Base-by-base conservation (phyloP, 2,113 vertebrate genomes). In the Xyrauchen texanus region DNA sequence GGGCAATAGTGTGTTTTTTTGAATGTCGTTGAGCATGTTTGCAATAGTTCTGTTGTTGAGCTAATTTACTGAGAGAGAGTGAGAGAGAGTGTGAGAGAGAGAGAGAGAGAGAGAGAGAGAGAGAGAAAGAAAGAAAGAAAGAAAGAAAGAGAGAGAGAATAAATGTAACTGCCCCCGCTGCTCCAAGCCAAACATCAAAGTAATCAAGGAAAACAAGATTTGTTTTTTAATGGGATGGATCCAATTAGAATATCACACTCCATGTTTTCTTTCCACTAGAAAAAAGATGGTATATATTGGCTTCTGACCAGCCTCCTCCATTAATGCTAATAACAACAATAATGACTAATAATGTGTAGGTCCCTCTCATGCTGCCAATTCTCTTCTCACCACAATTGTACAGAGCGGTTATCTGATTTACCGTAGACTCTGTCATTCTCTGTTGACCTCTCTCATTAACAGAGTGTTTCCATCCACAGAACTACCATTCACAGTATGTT, bases 191-290 rank as follows among this genome's bases (percentile, higher is more conserved):
- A 86, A 93, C 91, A 93, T 93, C 91, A 92, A 93, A 93, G 91
- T 92, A 92, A 93, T 93, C 91, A 93, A 93, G 90, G 88, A 93
- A 92, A 92, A 93, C 90, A 93, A 91, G 89, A 87, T 91, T 93
- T 92, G 1, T 34, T 34, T 34, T 93, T 92, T 91, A 92, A 93
- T 91, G 89, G 90, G 89, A 92, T 91, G 87, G 89, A 90, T 91
- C 90, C 91, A 93, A 91, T 92, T 92, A 93, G 89, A 93, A 92
- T 92, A 91, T 91, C 90, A 87, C 88, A 85, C 88, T 88, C 88
- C 87, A 87, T 91, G 87, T 88, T 88, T 83, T 88, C 82, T 84
- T 81, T 80, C 83, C 83, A 81, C 68, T 34, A 64, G 65, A 52
- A 44, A 44, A 74, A 8, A 81, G 69, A 77, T 68, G 61, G 57